These are phyloP conservation scores for Drosophila incognita DNA, from an alignment of 2,888 invertebrate species.

Conservation along the genomic window DNA sequence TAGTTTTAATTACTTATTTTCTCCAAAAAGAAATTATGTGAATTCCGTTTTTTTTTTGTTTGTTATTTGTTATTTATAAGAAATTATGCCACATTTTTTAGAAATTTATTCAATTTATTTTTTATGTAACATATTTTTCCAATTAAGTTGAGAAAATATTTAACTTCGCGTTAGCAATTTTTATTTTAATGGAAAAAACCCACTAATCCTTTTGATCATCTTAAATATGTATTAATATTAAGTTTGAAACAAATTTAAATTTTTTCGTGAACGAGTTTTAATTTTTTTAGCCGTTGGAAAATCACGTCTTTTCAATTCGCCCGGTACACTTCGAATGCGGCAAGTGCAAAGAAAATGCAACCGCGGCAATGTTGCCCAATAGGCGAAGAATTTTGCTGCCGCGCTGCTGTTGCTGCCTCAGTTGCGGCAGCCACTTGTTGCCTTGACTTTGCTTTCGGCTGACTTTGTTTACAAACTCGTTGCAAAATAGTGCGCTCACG, in stretches of 20 bases:
- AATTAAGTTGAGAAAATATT: background rate
- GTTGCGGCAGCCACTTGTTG: conserved; percentile 43
- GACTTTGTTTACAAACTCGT: conserved; percentile 38
- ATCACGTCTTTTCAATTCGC: conserved; percentile 64
- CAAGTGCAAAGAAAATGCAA: conserved; percentile 42
- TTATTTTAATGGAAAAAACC: background rate
- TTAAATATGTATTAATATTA: background rate
- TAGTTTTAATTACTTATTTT: background rate
- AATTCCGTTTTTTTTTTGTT: background rate
- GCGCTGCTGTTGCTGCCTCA: conserved; percentile 15
- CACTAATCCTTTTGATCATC: background rate
- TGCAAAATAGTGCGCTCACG: conserved; percentile 54
- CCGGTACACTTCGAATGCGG: conserved; percentile 59
- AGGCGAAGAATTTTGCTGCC: conserved; percentile 44
- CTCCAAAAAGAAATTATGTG: background rate
- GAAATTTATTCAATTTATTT: background rate
- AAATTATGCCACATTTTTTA: background rate
- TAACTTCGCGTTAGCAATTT: background rate
- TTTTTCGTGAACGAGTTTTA: background rate
- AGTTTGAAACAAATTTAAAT: background rate
- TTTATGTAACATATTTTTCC: background rate
- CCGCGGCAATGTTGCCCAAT: conserved; percentile 43
- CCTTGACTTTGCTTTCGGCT: conserved; percentile 66
- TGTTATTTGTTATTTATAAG: background rate
- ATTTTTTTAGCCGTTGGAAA: conserved; percentile 27